A percentile compares a stretch with the other conserved stretches of the same genome.
phyloP scores from a whole-genome alignment of 1,140 invertebrate species.

The silkworm (Bombyx mori) region DNA sequence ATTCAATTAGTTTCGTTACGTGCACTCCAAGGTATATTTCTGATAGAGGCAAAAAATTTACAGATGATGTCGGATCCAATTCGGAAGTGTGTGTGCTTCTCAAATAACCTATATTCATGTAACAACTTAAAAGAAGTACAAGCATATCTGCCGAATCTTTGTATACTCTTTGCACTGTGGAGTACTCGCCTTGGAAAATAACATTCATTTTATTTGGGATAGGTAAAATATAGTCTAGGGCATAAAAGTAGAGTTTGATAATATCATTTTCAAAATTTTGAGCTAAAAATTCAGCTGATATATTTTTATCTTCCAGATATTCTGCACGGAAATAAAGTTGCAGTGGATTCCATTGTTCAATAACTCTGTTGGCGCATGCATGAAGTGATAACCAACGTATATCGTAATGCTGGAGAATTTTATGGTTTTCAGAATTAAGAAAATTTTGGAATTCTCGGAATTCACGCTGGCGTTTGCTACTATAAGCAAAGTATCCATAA shows the following conservation, averaged over 20 bases:
- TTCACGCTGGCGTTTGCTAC: conserved; percentile 16
- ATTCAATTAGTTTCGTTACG: too few species aligned
- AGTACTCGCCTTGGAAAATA: conserved; percentile 26
- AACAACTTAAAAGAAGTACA: conserved; percentile 4
- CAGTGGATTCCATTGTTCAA: conserved; percentile 21
- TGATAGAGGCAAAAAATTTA: too few species aligned
- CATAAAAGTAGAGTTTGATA: conserved; percentile 11
- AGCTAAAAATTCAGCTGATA: conserved; percentile 10
- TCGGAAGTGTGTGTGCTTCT: too few species aligned
- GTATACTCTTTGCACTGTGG: conserved; percentile 1
- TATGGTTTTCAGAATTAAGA: conserved; percentile 14
- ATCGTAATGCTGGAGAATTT: conserved; percentile 20
- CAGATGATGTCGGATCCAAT: too few species aligned
- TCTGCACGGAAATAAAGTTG: conserved; percentile 13
- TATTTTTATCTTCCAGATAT: conserved; percentile 9
- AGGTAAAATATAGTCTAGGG: conserved; percentile 14
- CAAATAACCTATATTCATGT: not conserved
- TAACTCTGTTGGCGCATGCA: conserved; percentile 7
- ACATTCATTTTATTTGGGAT: conserved; percentile 23
- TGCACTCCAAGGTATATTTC: too few species aligned
- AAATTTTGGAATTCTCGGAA: conserved; percentile 16
- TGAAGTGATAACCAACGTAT: conserved; percentile 17
- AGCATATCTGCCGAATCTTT: conserved; percentile 2
- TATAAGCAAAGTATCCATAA: conserved; percentile 11
- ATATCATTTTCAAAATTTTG: conserved; percentile 8